Conservation (phyloP, 2,113 vertebrate species). For the Paratilapia polleni region DNA sequence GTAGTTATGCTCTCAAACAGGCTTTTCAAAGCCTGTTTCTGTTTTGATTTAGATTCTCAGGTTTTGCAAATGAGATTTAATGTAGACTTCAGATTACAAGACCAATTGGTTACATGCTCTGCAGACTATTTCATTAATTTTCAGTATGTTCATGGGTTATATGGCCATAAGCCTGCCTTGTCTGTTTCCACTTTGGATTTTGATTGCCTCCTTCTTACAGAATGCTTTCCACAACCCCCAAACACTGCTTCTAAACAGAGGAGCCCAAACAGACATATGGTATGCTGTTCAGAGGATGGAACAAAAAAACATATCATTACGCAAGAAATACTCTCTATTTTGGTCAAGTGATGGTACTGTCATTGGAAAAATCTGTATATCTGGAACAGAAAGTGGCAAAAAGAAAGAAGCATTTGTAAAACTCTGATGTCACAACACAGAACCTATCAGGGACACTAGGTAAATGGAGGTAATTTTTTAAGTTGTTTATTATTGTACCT, state of each 20-base stretch:
- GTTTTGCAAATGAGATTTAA: conserved; percentile 3
- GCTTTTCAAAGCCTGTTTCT: not conserved
- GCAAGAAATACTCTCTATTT: not conserved
- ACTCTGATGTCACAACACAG: not conserved
- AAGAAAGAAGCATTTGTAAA: not conserved
- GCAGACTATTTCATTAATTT: conserved; percentile 2
- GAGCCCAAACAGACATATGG: not conserved
- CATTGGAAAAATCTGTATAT: not conserved
- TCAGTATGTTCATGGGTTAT: not conserved
- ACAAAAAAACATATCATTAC: not conserved
- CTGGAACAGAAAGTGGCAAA: not conserved
- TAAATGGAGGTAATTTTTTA: not conserved
- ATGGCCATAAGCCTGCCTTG: not conserved
- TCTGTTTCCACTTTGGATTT: not conserved
- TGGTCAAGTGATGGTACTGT: not conserved
- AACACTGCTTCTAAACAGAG: not conserved
- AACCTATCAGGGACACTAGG: not conserved
- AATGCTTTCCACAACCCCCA: not conserved
- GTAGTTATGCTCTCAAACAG: not conserved
- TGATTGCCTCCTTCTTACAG: not conserved
- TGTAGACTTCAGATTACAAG: conserved; percentile 1
- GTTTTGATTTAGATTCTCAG: not conserved
- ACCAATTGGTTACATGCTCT: not conserved
- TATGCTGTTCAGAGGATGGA: not conserved
- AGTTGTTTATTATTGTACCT: not conserved